Base-by-base conservation (phyloP, 1,140 invertebrate genomes). In the Drosophila micromelanica region DNA sequence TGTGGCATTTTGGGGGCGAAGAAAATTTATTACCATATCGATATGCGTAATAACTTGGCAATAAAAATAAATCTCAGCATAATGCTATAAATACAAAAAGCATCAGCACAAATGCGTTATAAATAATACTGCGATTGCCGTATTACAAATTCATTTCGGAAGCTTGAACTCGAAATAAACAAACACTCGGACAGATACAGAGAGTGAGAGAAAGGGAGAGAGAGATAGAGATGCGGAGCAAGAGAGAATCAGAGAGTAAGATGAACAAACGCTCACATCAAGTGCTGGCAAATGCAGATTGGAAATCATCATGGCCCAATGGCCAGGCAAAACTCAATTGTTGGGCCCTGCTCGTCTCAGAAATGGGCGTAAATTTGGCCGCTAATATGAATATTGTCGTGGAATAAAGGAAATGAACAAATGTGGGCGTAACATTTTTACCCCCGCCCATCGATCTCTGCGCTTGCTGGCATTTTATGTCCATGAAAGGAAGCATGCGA, bases 41-140 rank as follows among this genome's bases (percentile, higher is more conserved):
- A 90, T 90, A 85, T 90, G 85, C 85, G 80, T 90, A 90, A 90
- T 90, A 90, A 90, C 84, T 90, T 81, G 85, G 85, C 86, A 90
- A 90, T 90, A 90, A 90, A 87, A 90, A 90, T 90, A 90, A 90
- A 90, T 90, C 86, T 90, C 80, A 55, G 67, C 23, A 76, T 76
- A 79, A 90, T 80, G 84, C 85, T 72, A 87, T 87, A 87, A 87
- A 87, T 87, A 87, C 87, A 84, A 84, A 87, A 90, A 64, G 73
- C 82, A 87, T 87, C 82, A 89, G 85, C 84, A 80, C 79, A 90
- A 90, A 89, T 87, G 79, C 79, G 73, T 89, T 84, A 89, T 89
- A 90, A 89, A 89, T 89, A 89, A 90, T 90, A 84, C 76, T 75
- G 54, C 74, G 74, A 76, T 65, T 73, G 46, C 71, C 52, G 72